Evolutionary conservation across 2,113 vertebrate genomes (phyloP), one percentile per base, ranked within the genome.

Genomic region (Actinemys pallida): DNA sequence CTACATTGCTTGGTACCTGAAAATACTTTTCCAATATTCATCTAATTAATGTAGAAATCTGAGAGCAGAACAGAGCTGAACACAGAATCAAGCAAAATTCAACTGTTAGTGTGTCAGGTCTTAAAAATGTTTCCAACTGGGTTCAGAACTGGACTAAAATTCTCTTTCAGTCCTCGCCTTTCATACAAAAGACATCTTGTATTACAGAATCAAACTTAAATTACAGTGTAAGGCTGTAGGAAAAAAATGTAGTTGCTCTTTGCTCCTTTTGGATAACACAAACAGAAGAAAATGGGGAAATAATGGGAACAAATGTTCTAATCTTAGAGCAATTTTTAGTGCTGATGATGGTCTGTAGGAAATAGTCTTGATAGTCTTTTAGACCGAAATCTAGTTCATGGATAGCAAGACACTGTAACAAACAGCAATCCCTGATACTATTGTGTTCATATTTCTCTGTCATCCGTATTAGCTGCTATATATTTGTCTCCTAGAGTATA

Each of bases 381-480:
- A 91, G 62, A 92, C 57, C 45, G 25, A 91, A 94, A 96, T 94
- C 56, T 89, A 92, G 45, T 13, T 1, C 1, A 2, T 45, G 65
- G 88, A 78, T 92, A 90, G 45, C 88, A 89, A 94, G 86, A 89
- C 4, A 1, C 45, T 81, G 69, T 96, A 79, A 89, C 45, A 96
- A 96, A 90, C 76, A 88, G 93, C 80, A 96, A 76, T 25, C 84
- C 82, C 62, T 78, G 83, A 0, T 85, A 8, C 56, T 95, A n/a
- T 86, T 95, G 87, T 47, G 84, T 91, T 97, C 88, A 2, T 97
- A 90, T 94, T 97, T 93, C 85, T 83, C 76, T 95, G 92, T 93
- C 94, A 95, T 87, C 54, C 95, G 90, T 87, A 95, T 87, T 3
- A 2, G 84, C 91, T 95, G 89, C 53, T 91, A 31, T 24, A 12